These are phyloP conservation scores for Triplophysa tibetana DNA, from an alignment of 2,113 vertebrate species.

Conservation along the genomic window DNA sequence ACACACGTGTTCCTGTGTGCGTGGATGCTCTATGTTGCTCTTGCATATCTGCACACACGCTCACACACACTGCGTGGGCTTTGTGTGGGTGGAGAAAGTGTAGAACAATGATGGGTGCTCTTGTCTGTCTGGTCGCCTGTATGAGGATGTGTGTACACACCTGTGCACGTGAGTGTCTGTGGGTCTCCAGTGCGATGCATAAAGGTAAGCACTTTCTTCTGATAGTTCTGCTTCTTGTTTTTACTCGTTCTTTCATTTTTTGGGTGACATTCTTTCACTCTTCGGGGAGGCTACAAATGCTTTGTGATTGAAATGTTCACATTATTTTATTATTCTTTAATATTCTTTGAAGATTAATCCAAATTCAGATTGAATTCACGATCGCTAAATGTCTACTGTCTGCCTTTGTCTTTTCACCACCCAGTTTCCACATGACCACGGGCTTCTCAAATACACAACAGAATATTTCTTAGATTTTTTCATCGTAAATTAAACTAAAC, in stretches of 20 bases:
- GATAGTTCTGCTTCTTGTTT: conserved; percentile 45
- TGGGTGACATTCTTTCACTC: conserved; percentile 1
- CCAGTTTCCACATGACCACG: background rate
- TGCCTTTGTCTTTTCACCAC: conserved; percentile 29
- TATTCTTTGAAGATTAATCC: background rate
- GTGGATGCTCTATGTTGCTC: conserved; percentile 51
- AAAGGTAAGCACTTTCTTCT: conserved; percentile 65
- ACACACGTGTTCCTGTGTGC: conserved; percentile 43
- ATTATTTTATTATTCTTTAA: background rate
- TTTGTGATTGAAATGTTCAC: background rate
- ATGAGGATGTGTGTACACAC: conserved; percentile 45
- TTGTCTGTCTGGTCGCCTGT: conserved; percentile 58
- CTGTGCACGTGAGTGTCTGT: conserved; percentile 39
- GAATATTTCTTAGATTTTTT: too few species aligned
- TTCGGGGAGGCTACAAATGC: background rate
- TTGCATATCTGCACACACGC: conserved; percentile 51
- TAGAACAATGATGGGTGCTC: conserved; percentile 75
- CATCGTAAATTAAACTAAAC: too few species aligned
- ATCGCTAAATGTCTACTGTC: background rate
- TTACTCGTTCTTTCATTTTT: conserved; percentile 13
- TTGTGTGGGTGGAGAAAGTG: conserved; percentile 72
- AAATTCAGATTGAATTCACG: background rate
- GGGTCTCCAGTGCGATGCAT: conserved; percentile 55
- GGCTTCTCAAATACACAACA: background rate
- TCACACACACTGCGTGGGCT: conserved; percentile 45